Evolutionary conservation across 2,888 invertebrate species (phyloP), one percentile per base, ranked within the genome.

Genomic region (Cenopis cana): DNA sequence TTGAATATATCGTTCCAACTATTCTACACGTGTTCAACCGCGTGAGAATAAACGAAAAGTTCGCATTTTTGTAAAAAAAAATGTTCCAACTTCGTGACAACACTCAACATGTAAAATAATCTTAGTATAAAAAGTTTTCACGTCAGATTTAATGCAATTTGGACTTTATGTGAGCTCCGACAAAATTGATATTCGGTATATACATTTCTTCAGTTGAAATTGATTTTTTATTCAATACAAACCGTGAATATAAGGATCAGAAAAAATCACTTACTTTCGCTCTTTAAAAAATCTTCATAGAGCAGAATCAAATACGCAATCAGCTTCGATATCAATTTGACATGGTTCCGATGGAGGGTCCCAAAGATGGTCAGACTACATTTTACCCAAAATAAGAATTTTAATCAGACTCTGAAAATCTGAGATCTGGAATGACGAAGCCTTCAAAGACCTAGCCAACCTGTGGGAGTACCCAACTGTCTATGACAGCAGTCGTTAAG

Each of bases 211-310:
- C 4, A 41, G 20, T 59, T 12, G 18, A 18, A 59, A 38, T 41
- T 20, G 57, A 8, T 59, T 41, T 46, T 46, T 59, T 59, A 14
- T 20, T 59, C 38, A 20, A 17, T 18, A 4, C 20, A 18, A 18
- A 11, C 18, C 10, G 33, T 57, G 57, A 57, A 8, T 8, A 57
- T 57, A 57, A 38, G 18, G 20, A 20, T 18, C 9, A n/a, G 9
- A 59, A 59, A 59, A 59, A 59, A 46, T 46, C 41, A 24, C 59
- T 59, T 41, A 41, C 59, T 59, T 59, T 59, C 59, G 59, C 59
- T 33, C 0, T n/a, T 29, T 29, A 24, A 24, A 24, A 54, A 17
- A 24, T 14, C 2, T 52, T 11, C 20, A 11, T 18, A 54, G 24
- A 54, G 52, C 6, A 52, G 12, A 46, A 6, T 24, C 3, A 46